These are phyloP conservation scores for Thysanoteuthis rhombus DNA, from an alignment of 2,888 invertebrate genomes.

Conservation along the genomic window DNA sequence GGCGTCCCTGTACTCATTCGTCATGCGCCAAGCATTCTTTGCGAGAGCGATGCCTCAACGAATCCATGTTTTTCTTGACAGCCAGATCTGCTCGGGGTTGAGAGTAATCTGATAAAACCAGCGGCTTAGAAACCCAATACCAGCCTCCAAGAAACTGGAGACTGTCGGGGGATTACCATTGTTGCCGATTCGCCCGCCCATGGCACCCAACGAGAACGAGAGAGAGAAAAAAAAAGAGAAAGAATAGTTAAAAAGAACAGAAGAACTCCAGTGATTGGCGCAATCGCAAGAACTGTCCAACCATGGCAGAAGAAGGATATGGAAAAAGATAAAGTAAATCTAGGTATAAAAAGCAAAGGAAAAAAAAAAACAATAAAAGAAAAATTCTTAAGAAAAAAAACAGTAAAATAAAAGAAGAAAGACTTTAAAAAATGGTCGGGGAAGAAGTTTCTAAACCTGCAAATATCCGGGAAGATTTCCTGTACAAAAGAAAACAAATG, in stretches of 20 bases:
- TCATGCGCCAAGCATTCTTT: constrained; percentile 12
- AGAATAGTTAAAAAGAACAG: neutral
- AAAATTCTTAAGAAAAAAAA: too few species aligned
- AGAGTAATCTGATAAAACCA: neutral
- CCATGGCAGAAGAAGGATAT: neutral
- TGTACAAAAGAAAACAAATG: neutral
- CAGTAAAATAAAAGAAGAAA: neutral
- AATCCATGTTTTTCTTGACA: constrained; percentile 12
- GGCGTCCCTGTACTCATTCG: neutral
- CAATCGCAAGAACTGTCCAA: neutral
- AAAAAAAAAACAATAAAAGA: neutral
- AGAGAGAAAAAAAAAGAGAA: neutral
- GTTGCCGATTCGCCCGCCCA: constrained; percentile 12
- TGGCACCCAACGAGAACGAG: neutral
- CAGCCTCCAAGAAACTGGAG: constrained; percentile 12
- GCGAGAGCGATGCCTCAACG: neutral
- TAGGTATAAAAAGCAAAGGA: neutral
- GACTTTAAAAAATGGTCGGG: neutral
- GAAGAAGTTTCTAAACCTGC: neutral
- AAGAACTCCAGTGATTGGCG: neutral
- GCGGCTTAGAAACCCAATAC: constrained; percentile 12
- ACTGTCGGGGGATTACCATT: constrained; percentile 12
- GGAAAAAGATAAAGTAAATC: neutral
- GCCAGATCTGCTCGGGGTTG: neutral
- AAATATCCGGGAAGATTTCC: neutral